These are phyloP conservation scores for Parotia lawesii DNA, from an alignment of 2,113 vertebrate species.

Conservation along the genomic window DNA sequence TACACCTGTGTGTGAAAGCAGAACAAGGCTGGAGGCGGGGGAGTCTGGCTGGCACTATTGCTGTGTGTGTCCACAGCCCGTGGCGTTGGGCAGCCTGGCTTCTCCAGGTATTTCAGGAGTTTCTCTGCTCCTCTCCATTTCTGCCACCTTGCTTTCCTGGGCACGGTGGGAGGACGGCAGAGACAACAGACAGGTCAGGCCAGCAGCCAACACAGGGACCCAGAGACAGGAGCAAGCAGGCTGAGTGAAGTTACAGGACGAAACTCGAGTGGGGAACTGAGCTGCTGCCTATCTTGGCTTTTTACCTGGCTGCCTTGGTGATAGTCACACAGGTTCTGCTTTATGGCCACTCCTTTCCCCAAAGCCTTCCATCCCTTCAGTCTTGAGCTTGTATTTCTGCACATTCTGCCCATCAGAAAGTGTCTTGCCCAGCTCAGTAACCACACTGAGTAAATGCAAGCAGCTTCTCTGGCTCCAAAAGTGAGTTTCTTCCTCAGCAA, in stretches of 20 bases:
- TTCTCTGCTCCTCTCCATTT: neutral
- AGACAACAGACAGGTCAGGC: neutral
- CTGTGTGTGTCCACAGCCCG: fast-evolving
- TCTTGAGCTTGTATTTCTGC: fast-evolving
- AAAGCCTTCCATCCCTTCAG: neutral
- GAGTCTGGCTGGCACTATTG: neutral
- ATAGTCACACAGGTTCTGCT: neutral
- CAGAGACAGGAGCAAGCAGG: neutral
- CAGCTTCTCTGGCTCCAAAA: neutral
- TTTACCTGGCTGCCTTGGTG: neutral
- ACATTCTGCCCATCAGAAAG: neutral
- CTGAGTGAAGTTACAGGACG: neutral
- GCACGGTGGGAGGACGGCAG: neutral
- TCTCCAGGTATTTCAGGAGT: neutral
- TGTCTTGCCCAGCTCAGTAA: neutral
- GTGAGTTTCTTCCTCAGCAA: neutral
- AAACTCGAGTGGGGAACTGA: fast-evolving
- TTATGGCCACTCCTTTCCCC: neutral
- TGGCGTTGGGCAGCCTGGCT: neutral
- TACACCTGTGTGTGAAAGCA: neutral
- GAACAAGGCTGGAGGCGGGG: neutral
- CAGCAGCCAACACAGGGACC: neutral
- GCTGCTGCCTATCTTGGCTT: neutral
- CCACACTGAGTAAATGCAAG: neutral
- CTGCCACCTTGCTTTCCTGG: neutral